Percentiles rank a stretch among this genome's conserved stretches.
phyloP scores from a whole-genome alignment of 2,113 vertebrate genomes.

The Hystrix cristata region DNA sequence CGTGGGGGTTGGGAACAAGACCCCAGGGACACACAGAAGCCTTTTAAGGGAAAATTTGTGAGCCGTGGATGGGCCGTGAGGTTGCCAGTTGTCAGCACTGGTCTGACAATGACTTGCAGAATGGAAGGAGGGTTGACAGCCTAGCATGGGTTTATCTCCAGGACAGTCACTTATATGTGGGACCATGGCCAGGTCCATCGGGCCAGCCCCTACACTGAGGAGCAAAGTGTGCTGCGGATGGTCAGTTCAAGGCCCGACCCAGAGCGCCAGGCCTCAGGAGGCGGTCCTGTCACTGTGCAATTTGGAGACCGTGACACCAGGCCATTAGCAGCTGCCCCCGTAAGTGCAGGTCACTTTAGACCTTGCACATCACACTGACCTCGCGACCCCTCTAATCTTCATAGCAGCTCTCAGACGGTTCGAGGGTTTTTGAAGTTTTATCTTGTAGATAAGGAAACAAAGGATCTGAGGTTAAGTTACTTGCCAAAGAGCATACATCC shows the following conservation, averaged over 20 bases:
- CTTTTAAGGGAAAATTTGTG: background rate
- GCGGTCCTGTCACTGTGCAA: background rate
- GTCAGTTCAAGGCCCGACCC: background rate
- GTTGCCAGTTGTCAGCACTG: background rate
- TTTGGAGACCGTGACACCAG: background rate
- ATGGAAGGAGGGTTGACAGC: background rate
- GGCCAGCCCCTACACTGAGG: background rate
- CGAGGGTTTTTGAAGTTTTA: background rate
- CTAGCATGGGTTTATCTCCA: background rate
- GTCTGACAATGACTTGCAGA: background rate
- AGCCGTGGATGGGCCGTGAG: background rate
- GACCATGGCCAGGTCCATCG: background rate
- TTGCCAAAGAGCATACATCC: background rate
- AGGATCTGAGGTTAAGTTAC: background rate
- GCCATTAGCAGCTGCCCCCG: background rate
- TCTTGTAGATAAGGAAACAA: background rate
- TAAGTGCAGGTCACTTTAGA: background rate
- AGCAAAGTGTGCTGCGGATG: background rate
- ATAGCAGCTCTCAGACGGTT: background rate
- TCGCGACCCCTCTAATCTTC: background rate
- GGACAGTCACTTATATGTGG: background rate
- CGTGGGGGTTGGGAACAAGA: background rate
- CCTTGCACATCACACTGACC: background rate
- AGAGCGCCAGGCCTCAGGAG: background rate
- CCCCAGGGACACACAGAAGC: background rate